Conservation (phyloP, 2,797 vertebrate species). For the Clarias platycephalus region DNA sequence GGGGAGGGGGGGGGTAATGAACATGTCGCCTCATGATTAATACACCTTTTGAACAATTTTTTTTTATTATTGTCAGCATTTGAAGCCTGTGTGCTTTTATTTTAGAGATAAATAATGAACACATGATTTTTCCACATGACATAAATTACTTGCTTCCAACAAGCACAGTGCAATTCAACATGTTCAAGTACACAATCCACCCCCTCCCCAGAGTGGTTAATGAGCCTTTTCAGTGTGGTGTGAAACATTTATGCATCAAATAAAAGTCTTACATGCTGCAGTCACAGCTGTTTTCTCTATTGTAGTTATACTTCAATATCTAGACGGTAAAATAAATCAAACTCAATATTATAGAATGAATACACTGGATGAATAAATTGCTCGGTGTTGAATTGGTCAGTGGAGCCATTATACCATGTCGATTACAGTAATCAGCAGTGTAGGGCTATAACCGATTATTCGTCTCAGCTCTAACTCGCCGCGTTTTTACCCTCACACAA, state of each 20-base stretch:
- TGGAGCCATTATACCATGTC: not conserved
- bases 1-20: no score
- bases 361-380: not conserved
- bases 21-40: not conserved
- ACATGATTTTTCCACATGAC: not conserved
- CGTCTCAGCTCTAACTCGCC: constrained; percentile 19
- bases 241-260: not conserved
- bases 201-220: not conserved
- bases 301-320: not conserved
- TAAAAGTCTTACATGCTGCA: not conserved
- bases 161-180: not conserved
- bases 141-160: no score
- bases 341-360: not conserved
- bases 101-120: no score
- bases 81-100: not conserved
- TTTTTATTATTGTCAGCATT: not conserved
- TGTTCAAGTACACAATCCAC: not conserved
- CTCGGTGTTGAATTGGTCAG: not conserved
- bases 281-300: not conserved
- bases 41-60: not conserved
- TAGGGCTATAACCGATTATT: constrained; percentile 30
- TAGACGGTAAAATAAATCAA: not conserved
- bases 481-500: constrained; percentile 42
- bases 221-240: not conserved
- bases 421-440: constrained; percentile 30